Evolutionary conservation across 2,113 vertebrate species (phyloP).

Genomic region (Xenopus tropicalis): DNA sequence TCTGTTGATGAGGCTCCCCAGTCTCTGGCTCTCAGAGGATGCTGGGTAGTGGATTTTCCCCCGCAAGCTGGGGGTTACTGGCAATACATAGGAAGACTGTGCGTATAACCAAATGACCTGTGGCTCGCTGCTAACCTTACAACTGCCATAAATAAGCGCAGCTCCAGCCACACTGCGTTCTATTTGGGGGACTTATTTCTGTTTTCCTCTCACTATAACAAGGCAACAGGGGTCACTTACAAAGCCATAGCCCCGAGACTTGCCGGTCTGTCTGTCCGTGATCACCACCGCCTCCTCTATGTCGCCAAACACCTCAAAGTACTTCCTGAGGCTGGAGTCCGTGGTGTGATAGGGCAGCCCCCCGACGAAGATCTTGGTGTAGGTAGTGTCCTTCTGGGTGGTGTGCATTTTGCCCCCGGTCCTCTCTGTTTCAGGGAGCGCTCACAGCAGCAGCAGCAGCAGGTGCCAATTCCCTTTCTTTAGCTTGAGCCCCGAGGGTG

Average conservation of each 20-base stretch:
- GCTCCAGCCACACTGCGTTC: too few species aligned
- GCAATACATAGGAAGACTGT: too few species aligned
- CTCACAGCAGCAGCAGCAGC: conserved; percentile 18
- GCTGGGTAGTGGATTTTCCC: too few species aligned
- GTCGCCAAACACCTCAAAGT: conserved; percentile 96
- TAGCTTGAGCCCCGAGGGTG: conserved; percentile 18
- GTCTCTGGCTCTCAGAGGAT: too few species aligned
- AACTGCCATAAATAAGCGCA: too few species aligned
- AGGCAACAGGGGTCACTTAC: conserved; percentile 70
- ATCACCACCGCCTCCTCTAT: conserved; percentile 97
- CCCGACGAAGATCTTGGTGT: conserved; percentile 97
- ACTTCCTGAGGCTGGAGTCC: conserved; percentile 95
- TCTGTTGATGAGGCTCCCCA: too few species aligned
- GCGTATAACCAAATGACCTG: too few species aligned
- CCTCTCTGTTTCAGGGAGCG: conserved; percentile 38
- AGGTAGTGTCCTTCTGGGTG: conserved; percentile 97
- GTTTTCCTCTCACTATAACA: background rate
- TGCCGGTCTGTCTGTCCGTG: conserved; percentile 94
- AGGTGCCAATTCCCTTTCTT: conserved; percentile 42
- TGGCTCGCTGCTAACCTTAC: too few species aligned
- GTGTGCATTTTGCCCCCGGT: conserved; percentile 82
- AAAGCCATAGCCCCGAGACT: conserved; percentile 95
- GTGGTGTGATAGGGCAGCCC: conserved; percentile 96
- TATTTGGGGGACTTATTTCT: too few species aligned
- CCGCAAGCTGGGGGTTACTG: too few species aligned